These are phyloP conservation scores for Basileuterus tristriatus DNA, from an alignment of 2,797 vertebrate species.

Conservation along the genomic window DNA sequence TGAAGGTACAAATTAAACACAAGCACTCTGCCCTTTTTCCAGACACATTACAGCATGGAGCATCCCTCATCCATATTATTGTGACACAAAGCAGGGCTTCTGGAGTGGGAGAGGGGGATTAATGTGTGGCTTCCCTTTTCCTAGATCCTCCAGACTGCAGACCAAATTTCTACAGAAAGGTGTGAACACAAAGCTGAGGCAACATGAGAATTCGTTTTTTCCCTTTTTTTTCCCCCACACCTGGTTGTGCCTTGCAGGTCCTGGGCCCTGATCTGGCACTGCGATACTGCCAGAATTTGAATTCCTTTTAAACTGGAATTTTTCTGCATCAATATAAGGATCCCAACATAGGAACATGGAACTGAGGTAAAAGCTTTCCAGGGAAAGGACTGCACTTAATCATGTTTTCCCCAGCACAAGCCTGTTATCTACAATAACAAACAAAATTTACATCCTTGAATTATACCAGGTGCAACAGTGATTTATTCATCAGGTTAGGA, in stretches of 20 bases:
- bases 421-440: conserved; percentile 36
- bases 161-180: background rate
- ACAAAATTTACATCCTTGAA: conserved; percentile 12
- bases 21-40: background rate
- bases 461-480: conserved; percentile 29
- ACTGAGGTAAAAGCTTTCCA: background rate
- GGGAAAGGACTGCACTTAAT: background rate
- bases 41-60: background rate
- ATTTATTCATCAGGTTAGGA: conserved; percentile 41
- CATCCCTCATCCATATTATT: background rate
- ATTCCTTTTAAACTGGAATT: background rate
- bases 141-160: background rate
- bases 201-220: background rate
- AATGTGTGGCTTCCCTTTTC: background rate
- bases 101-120: background rate
- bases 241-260: background rate
- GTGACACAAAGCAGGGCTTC: background rate
- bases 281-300: background rate
- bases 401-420: background rate
- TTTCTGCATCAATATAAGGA: background rate
- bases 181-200: background rate
- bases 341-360: background rate
- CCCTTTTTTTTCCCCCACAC: background rate
- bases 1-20: background rate
- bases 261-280: background rate